Evolutionary conservation across 2,113 vertebrate species (phyloP).

Genomic region (Salminus brasiliensis): DNA sequence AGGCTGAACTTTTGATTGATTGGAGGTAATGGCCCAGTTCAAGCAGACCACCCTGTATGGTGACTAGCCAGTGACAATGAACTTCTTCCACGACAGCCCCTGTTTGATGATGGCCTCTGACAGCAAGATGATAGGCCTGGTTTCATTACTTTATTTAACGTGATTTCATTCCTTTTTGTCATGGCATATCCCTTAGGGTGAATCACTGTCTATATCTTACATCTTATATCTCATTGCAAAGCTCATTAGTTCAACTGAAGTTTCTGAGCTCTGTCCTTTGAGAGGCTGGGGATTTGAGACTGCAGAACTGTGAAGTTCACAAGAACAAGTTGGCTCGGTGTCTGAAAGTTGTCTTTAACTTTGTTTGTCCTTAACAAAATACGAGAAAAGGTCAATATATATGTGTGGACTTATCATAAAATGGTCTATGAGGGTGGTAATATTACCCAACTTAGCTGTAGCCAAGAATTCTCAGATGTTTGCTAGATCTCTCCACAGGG

Average conservation of each 20-base stretch:
- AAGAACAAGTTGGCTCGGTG: neutral
- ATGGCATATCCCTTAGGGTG: neutral
- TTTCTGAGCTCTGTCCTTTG: neutral
- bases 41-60: slow-evolving; percentile 10
- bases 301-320: neutral
- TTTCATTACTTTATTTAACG: slow-evolving; percentile 1
- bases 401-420: neutral
- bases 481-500: no score
- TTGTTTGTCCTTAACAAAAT: neutral
- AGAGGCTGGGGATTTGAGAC: neutral
- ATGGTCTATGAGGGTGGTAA: no score
- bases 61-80: slow-evolving; percentile 15
- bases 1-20: slow-evolving; percentile 47
- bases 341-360: neutral
- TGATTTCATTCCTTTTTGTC: neutral
- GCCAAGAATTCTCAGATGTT: no score
- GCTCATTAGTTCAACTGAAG: neutral
- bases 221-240: neutral
- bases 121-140: neutral
- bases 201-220: neutral
- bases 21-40: slow-evolving; percentile 24
- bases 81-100: neutral
- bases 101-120: slow-evolving; percentile 10
- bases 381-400: neutral
- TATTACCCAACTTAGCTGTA: no score